phyloP scores from a whole-genome alignment of 92 coral and sea anemone genomes.

The Desmophyllum pertusum region DNA sequence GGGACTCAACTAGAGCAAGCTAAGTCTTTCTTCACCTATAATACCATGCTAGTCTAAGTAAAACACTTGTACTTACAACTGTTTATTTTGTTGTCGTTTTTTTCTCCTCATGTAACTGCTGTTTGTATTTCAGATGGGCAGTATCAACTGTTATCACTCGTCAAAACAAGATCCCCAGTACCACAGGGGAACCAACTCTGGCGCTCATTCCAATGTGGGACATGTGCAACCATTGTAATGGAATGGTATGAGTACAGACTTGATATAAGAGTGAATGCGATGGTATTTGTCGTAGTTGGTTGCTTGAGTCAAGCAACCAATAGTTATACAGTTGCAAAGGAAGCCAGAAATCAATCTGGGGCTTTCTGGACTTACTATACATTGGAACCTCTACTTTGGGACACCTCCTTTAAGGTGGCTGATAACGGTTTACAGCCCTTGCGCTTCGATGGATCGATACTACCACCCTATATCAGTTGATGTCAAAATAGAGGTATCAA shows the following conservation, averaged over 20 bases:
- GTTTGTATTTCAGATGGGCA: slow-evolving; percentile 80
- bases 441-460: too few relatives aligned
- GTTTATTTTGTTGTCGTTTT: background rate
- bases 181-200: slow-evolving; percentile 72
- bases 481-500: too few relatives aligned
- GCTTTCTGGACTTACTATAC: too few relatives aligned
- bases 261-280: background rate
- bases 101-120: background rate
- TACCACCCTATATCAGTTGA: too few relatives aligned
- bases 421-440: too few relatives aligned
- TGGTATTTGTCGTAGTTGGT: background rate
- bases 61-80: background rate
- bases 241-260: slow-evolving; percentile 64
- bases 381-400: too few relatives aligned
- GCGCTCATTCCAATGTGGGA: slow-evolving; percentile 98
- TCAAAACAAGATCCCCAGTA: slow-evolving; percentile 88
- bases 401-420: too few relatives aligned
- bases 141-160: slow-evolving; percentile 96
- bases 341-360: background rate
- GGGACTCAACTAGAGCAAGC: too few relatives aligned
- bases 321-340: too few relatives aligned
- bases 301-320: too few relatives aligned
- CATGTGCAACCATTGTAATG: slow-evolving; percentile 94
- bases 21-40: too few relatives aligned
- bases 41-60: too few relatives aligned